Evolutionary conservation across 2,888 invertebrate species (phyloP), one percentile per base, ranked within the genome.

Genomic region (Cosmopolites sordidus): DNA sequence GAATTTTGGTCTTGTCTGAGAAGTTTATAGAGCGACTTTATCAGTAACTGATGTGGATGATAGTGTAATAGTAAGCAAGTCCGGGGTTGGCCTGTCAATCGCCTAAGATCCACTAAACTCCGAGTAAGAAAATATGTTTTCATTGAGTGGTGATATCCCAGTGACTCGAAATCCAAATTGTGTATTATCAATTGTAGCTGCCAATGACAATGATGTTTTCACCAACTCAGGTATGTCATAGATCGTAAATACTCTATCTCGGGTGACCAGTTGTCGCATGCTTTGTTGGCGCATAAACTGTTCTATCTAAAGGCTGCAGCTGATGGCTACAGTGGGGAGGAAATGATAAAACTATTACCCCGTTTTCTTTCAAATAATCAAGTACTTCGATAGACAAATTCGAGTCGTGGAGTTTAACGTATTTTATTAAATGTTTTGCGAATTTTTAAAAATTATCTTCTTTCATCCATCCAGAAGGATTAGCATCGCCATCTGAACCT

Each of bases 51-150:
- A 38, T 48, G 48, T 12, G 3, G 48, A 48, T 48, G 22, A 27
- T 40, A 38, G 8, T 48, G 17, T 33, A 50, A 17, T 22, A 22
- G 8, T 3, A 14, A 5, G 15, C 11, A 12, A 12, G 15, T 38
- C 38, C 38, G 38, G 38, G 3, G 38, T 3, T 38, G 54, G 54
- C 12, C 45, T 51, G 33, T 52, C 50, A 41, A 51, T 51, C 30
- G 51, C 52, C 50, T 22, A 48, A 9, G 52, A 37, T 15, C 42
- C 41, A n/a, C 41, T 42, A 48, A 48, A 52, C 29, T 54, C 54
- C 8, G 50, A 43, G 18, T 54, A 51, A 38, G 38, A 6, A 45
- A 54, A 54, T 16, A 54, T 54, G 18, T 51, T 45, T 40, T 51
- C 42, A 22, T 51, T 51, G 8, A 51, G 33, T 8, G 53, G 54